These are phyloP conservation scores for Oeneis ivallda DNA, from an alignment of 2,888 invertebrate genomes.

Conservation along the genomic window DNA sequence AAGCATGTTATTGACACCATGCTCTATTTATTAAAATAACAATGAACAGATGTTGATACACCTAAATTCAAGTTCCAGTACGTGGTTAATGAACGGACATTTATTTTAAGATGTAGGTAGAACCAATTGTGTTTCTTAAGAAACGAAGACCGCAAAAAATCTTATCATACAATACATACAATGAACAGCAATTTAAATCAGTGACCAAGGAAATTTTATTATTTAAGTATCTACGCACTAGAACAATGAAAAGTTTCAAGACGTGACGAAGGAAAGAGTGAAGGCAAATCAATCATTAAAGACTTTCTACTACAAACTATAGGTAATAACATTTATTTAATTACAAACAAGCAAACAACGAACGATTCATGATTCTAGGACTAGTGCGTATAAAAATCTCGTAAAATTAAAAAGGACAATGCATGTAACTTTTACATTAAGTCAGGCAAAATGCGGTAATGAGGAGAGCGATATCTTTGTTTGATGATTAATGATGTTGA, in stretches of 20 bases:
- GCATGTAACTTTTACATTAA: background rate
- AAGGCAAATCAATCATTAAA: conserved; percentile 6
- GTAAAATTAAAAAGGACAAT: conserved; percentile 1
- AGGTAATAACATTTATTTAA: background rate
- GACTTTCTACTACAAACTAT: background rate
- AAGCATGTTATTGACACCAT: conserved; percentile 34
- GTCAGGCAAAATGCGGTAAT: background rate
- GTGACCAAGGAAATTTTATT: conserved; percentile 23
- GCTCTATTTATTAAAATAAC: conserved; percentile 32
- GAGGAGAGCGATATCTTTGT: conserved; percentile 9
- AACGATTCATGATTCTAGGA: background rate
- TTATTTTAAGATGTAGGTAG: conserved; percentile 25
- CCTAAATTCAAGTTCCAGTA: conserved; percentile 21
- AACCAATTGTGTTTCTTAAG: conserved; percentile 29
- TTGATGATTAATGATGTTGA: conserved; percentile 29
- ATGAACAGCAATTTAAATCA: conserved; percentile 26
- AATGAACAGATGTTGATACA: conserved; percentile 22
- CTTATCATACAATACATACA: conserved; percentile 14
- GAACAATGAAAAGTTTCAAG: conserved; percentile 6
- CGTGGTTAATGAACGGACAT: conserved; percentile 28
- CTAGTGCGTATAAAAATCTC: background rate
- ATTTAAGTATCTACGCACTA: conserved; percentile 11
- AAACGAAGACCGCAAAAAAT: conserved; percentile 27
- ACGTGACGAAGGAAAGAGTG: conserved; percentile 1
- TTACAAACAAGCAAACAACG: background rate